These are phyloP conservation scores for Sicus ferrugineus DNA, from an alignment of 2,888 invertebrate genomes.

Conservation along the genomic window DNA sequence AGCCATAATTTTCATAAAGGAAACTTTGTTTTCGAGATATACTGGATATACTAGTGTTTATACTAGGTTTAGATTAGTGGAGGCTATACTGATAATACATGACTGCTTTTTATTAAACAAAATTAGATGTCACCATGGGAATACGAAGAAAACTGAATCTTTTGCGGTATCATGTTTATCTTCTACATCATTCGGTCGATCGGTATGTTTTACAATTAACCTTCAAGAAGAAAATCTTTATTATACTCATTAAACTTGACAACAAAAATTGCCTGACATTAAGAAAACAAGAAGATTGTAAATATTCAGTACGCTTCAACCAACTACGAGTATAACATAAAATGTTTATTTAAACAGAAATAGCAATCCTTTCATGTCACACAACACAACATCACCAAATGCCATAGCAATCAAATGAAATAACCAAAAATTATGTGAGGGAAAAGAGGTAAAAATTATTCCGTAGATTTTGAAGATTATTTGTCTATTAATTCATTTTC, in stretches of 20 bases:
- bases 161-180: not conserved
- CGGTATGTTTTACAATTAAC: no score
- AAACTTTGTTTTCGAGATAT: no score
- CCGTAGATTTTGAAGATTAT: slow-evolving; percentile 9
- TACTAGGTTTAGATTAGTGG: no score
- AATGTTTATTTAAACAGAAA: slow-evolving; percentile 9
- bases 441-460: not conserved
- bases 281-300: no score
- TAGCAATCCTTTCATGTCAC: not conserved
- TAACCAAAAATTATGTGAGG: slow-evolving; percentile 15
- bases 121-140: no score
- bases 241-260: no score
- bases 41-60: no score
- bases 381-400: slow-evolving; percentile 13
- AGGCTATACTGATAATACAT: no score
- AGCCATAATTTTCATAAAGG: no score
- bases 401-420: slow-evolving; percentile 11
- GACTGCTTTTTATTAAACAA: no score
- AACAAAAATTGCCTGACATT: no score
- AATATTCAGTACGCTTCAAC: not conserved
- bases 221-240: no score
- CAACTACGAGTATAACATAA: not conserved
- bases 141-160: not conserved
- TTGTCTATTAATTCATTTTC: slow-evolving; percentile 33
- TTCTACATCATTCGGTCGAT: not conserved